Percentiles rank a stretch among this genome's conserved stretches.
phyloP scores from a whole-genome alignment of 2,113 vertebrate species.

The Microtus richardsoni region DNA sequence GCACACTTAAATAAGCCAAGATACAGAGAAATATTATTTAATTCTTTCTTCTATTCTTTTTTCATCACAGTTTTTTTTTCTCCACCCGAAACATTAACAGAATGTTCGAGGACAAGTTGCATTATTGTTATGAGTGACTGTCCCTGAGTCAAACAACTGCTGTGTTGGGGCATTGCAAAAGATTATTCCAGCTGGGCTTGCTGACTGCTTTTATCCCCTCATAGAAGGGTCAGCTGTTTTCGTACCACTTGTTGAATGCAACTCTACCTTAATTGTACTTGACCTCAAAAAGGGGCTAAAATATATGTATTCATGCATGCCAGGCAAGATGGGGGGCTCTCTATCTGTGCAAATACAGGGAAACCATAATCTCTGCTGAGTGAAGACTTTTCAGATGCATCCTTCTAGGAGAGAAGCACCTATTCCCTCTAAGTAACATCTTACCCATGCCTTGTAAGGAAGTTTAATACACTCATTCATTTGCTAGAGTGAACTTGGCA shows the following conservation, averaged over 20 bases:
- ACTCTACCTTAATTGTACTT: not conserved
- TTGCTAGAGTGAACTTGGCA: not conserved
- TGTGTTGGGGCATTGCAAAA: not conserved
- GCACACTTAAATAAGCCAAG: not conserved
- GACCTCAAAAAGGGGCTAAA: not conserved
- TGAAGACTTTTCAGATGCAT: not conserved
- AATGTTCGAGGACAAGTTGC: not conserved
- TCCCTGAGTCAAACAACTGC: not conserved
- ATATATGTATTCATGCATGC: not conserved
- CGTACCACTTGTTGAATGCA: not conserved
- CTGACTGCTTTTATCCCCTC: not conserved
- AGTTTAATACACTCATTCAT: not conserved
- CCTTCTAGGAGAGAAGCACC: not conserved
- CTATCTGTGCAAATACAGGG: not conserved
- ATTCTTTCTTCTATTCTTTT: not conserved
- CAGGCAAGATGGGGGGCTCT: not conserved
- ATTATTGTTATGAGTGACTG: not conserved
- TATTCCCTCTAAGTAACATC: not conserved
- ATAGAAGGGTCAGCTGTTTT: not conserved
- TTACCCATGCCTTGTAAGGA: not conserved
- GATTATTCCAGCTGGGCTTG: not conserved
- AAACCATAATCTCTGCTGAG: not conserved
- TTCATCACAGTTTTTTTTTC: not conserved
- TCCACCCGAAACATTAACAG: not conserved
- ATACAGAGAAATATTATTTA: not conserved